Base-by-base conservation (phyloP, 2,888 invertebrate genomes). In the Priapulus caudatus region DNA sequence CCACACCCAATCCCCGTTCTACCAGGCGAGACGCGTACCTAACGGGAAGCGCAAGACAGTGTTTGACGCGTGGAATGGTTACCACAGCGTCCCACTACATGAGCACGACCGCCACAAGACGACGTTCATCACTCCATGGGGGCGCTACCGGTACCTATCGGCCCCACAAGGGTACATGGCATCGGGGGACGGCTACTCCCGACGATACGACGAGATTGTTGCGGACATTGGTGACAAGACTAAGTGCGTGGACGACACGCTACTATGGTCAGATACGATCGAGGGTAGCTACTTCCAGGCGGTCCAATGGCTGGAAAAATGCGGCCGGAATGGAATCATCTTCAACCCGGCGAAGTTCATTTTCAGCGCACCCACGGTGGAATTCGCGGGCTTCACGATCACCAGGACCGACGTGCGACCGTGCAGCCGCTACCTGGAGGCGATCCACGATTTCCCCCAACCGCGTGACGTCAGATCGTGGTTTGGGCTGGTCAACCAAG, bases 311-410 rank as follows among this genome's bases (percentile, higher is more conserved):
- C 56, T 59, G 1, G 58, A 61, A 44, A 52, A 54, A 0, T 62
- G 61, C 51, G 59, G 58, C 22, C 33, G 47, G 15, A 44, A 60
- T 50, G 62, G 60, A 2, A 56, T 63, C 23, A 60, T 50, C 1
- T 55, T 63, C 18, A 62, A 61, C 50, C 60, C 60, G 4, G 56
- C 58, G 2, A 62, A 62, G 46, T 63, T 63, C 49, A 24, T 47
- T 1, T 63, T 63, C 49, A 59, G 47, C 3, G 22, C 50, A 20
- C 53, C 54, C 24, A 45, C 45, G 2, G 61, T 60, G 2, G 61
- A 60, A 44, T 62, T 62, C 50, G 60, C 60, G n/a, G n/a, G n/a
- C n/a, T n/a, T n/a, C n/a, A n/a, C n/a, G n/a, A n/a, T n/a, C n/a
- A n/a, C n/a, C n/a, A n/a, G n/a, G n/a, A n/a, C n/a, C n/a, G n/a